Conservation (phyloP, 2,113 vertebrate species). For the Ariopsis seemanni region DNA sequence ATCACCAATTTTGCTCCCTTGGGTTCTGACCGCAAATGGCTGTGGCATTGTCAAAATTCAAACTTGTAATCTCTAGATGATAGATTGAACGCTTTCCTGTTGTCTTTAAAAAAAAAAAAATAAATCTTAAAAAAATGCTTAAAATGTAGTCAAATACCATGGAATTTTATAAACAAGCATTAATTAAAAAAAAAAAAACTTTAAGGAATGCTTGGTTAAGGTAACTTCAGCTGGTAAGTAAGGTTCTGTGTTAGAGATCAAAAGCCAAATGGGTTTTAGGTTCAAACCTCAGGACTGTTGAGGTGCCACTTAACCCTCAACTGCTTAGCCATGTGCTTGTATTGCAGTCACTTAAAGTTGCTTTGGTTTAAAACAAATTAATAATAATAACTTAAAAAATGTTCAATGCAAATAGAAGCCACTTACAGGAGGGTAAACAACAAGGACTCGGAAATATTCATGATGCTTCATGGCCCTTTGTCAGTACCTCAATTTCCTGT, state of each 20-base stretch:
- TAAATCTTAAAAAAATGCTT: not conserved
- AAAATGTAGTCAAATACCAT: not conserved
- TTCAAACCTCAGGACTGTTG: not conserved
- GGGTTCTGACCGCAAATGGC: not conserved
- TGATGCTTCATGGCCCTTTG: not conserved
- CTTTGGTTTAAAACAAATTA: not conserved
- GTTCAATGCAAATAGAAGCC: not conserved
- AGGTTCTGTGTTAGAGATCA: not conserved
- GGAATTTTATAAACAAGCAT: not conserved
- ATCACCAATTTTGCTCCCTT: not conserved
- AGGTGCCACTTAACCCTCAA: not conserved
- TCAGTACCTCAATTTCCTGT: constrained; percentile 89
- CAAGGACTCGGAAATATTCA: not conserved
- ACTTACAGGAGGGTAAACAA: not conserved
- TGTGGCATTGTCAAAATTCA: not conserved
- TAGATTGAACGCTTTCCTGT: not conserved
- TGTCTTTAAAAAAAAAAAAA: not conserved
- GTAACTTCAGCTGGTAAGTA: not conserved
- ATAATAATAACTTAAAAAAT: not conserved
- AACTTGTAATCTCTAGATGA: not conserved
- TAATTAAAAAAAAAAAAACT: not conserved
- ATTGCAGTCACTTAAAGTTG: not conserved
- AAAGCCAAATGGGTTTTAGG: not conserved
- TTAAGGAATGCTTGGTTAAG: no score
- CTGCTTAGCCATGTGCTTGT: not conserved